Evolutionary conservation across 1,140 invertebrate genomes (phyloP), one percentile per base, ranked within the genome.

Genomic region (Arctopsyche grandis): DNA sequence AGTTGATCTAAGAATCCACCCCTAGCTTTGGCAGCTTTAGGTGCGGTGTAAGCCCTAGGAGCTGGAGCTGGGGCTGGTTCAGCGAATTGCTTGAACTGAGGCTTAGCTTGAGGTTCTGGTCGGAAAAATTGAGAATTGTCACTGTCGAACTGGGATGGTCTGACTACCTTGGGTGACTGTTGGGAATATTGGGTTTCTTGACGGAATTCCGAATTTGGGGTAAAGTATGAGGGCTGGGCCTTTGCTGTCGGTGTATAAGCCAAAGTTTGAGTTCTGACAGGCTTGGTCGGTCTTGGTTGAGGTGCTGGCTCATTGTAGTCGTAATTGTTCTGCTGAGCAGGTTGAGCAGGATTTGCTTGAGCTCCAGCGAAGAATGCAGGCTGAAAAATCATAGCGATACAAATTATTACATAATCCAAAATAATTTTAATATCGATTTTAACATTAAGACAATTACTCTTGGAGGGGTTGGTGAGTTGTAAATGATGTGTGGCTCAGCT

Each of bases 1-100:
- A 95, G 89, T 83, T 95, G 93, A 83, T 95, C 94, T 16, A 95
- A 73, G 87, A 84, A 95, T 90, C n/a, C 93, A 91, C 52, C 91
- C 29, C 26, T 60, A 0, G 70, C 44, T 60, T 82, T 82, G 26
- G 78, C 24, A 48, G 75, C 44, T 56, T 76, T 82, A 0, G 81
- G 81, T 12, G 60, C 60, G 29, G 38, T 69, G 19, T 66, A 78
- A 24, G 60, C 26, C n/a, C 29, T 38, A 9, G 16, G 22, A 76
- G 63, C 75, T 75, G 83, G 83, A 77, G 79, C 75, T 84, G 76
- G 79, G 74, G 71, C 77, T 75, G 83, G 83, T 79, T 82, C 75
- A 22, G 77, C 73, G 63, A 70, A 79, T 43, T 75, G 60, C 29
- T 66, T 78, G 46, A 52, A 78, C 44, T 81, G 80, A 1, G 76